phyloP scores from a whole-genome alignment of 2,113 vertebrate genomes.

The Fulmarus glacialis region DNA sequence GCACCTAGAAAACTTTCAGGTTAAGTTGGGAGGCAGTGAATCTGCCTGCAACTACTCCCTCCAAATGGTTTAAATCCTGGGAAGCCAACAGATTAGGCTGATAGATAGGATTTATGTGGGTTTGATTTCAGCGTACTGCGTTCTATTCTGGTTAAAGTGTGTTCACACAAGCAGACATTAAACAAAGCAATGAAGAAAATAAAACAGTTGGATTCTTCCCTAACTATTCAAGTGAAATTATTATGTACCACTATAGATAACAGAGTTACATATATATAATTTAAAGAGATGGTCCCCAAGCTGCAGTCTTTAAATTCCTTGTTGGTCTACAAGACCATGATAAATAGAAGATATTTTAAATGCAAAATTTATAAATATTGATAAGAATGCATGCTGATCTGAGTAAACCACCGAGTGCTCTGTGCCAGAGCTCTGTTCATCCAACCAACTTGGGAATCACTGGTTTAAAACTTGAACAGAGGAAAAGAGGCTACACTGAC shows the following conservation, averaged over 20 bases:
- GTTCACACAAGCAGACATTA: background rate
- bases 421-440: background rate
- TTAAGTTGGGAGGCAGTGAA: background rate
- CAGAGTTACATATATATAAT: background rate
- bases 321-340: background rate
- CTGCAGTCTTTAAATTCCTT: background rate
- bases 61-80: background rate
- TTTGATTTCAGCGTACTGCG: background rate
- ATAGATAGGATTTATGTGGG: background rate
- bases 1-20: background rate
- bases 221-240: background rate
- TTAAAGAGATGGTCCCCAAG: background rate
- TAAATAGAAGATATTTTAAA: background rate
- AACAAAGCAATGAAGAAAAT: background rate
- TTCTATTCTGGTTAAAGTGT: background rate
- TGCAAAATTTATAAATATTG: background rate
- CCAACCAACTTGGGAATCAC: background rate
- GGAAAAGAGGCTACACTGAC: background rate
- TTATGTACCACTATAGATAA: background rate
- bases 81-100: background rate
- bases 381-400: background rate
- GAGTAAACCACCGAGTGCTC: background rate
- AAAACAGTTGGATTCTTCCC: background rate
- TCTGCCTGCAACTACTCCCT: background rate
- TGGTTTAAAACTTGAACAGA: background rate